These are phyloP conservation scores for Oxyura jamaicensis DNA, from an alignment of 2,113 vertebrate species.

Conservation along the genomic window DNA sequence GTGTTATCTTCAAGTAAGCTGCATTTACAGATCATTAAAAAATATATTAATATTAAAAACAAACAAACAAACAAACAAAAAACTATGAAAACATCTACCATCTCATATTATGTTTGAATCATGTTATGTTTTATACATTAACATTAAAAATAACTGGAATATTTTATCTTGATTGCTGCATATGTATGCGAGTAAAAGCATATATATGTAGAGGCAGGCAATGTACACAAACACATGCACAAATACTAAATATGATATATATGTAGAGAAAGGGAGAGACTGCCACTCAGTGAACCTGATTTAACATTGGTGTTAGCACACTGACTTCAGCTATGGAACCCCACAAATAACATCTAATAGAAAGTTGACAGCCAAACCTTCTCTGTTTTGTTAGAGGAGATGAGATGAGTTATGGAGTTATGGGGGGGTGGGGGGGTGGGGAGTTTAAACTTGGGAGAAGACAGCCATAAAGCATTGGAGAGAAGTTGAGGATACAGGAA, in stretches of 20 bases:
- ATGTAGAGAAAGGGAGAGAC: not conserved
- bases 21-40: not conserved
- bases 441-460: not conserved
- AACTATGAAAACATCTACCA: not conserved
- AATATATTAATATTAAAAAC: not conserved
- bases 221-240: no score
- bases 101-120: not conserved
- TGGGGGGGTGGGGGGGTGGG: accelerated
- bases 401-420: no score
- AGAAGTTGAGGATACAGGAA: not conserved
- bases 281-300: not conserved
- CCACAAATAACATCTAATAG: not conserved
- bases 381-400: not conserved
- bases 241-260: no score
- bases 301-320: not conserved
- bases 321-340: not conserved
- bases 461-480: not conserved
- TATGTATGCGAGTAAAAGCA: not conserved
- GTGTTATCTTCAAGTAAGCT: not conserved
- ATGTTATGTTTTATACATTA: not conserved
- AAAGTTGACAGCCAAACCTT: not conserved
- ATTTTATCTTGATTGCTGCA: not conserved
- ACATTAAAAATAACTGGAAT: not conserved
- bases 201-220: not conserved
- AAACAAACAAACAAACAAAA: not conserved